Percentiles rank a stretch among this genome's conserved stretches.
phyloP scores from a whole-genome alignment of 2,113 vertebrate genomes.

The Trogon surrucura region DNA sequence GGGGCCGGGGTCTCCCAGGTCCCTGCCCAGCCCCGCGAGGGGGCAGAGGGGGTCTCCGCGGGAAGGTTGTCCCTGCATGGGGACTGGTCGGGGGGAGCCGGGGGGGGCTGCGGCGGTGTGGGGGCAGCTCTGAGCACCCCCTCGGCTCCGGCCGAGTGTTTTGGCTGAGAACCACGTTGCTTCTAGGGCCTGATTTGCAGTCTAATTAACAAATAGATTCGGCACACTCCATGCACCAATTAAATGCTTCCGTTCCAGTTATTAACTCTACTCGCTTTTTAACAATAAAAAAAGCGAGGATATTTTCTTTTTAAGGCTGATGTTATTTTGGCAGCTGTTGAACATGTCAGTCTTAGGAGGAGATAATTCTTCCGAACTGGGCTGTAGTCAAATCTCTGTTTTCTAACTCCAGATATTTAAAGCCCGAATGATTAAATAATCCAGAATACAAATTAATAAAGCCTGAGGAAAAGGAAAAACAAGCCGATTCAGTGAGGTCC shows the following conservation, averaged over 20 bases:
- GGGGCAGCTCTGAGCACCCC: accelerated
- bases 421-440: neutral
- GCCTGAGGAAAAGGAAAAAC: neutral
- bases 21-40: accelerated
- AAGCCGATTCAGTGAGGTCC: neutral
- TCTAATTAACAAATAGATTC: neutral
- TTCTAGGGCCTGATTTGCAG: neutral
- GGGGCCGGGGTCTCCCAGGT: accelerated
- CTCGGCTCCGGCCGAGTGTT: accelerated
- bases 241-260: neutral
- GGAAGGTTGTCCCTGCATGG: neutral
- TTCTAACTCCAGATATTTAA: conserved; percentile 17
- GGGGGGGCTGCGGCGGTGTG: neutral
- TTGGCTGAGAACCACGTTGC: neutral
- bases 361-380: neutral
- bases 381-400: neutral
- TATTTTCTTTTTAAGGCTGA: neutral
- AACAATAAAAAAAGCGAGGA: neutral
- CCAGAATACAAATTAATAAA: neutral
- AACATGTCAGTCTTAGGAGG: neutral
- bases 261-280: neutral
- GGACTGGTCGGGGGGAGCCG: neutral
- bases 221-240: neutral
- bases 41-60: neutral
- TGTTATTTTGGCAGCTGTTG: conserved; percentile 15